These are phyloP conservation scores for Galerucella nymphaeae DNA, from an alignment of 2,888 invertebrate species.

Conservation along the genomic window DNA sequence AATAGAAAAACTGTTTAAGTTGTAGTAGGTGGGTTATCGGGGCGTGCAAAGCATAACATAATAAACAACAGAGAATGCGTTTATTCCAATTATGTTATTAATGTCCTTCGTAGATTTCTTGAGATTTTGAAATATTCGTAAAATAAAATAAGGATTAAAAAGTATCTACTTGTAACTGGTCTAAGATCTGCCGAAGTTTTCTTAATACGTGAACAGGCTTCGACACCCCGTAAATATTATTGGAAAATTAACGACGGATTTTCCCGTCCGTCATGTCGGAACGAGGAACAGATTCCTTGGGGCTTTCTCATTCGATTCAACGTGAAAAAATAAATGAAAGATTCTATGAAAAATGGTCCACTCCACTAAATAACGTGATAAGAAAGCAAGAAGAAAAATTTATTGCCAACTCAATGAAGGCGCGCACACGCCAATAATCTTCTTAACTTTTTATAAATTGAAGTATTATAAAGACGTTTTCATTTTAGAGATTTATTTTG, in stretches of 20 bases:
- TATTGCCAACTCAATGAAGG: slow-evolving; percentile 35
- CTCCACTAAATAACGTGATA: slow-evolving; percentile 37
- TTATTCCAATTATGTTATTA: too few relatives aligned
- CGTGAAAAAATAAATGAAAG: slow-evolving; percentile 29
- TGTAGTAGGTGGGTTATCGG: too few relatives aligned
- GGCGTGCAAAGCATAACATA: too few relatives aligned
- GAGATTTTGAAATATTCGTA: too few relatives aligned
- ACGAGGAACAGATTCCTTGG: slow-evolving; percentile 20
- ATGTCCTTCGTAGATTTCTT: too few relatives aligned
- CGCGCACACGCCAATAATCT: slow-evolving; percentile 36
- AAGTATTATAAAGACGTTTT: slow-evolving; percentile 47
- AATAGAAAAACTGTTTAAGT: too few relatives aligned
- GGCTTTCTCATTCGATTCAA: slow-evolving; percentile 16
- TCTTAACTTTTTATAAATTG: slow-evolving; percentile 45
- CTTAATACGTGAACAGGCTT: neutral
- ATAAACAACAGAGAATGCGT: too few relatives aligned
- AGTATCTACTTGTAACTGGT: too few relatives aligned
- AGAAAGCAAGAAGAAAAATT: slow-evolving; percentile 37
- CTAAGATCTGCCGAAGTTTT: too few relatives aligned
- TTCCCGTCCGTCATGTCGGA: slow-evolving; percentile 9
- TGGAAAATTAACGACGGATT: slow-evolving; percentile 12
- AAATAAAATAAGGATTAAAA: too few relatives aligned
- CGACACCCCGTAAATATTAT: neutral
- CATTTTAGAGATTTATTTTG: slow-evolving; percentile 49
- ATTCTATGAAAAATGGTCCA: slow-evolving; percentile 32